Evolutionary conservation across 2,888 invertebrate species (phyloP).

Genomic region (Therioaphis trifolii): DNA sequence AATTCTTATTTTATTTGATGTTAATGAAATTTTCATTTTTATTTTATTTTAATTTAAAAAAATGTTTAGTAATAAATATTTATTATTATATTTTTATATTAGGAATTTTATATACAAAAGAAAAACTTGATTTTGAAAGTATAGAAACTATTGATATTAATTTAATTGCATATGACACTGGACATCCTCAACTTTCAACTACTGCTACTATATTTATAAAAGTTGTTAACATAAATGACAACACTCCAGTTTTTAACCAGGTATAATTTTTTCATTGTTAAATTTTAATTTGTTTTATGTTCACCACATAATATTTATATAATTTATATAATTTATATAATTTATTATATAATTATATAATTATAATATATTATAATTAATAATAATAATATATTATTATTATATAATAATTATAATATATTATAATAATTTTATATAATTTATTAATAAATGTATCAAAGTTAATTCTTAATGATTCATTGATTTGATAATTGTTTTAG

Average conservation of each 20-base stretch:
- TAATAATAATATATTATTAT: too few relatives aligned
- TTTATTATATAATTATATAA: too few relatives aligned
- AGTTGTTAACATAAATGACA: conserved; percentile 87
- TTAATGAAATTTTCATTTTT: background rate
- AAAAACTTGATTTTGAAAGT: conserved; percentile 86
- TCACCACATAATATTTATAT: background rate
- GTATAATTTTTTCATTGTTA: conserved; percentile 66
- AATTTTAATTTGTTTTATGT: background rate
- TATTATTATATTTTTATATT: conserved; percentile 57
- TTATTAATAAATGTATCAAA: background rate
- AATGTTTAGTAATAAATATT: background rate
- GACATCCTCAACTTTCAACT: conserved; percentile 84
- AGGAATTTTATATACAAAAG: conserved; percentile 80
- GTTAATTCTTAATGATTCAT: too few relatives aligned
- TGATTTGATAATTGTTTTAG: conserved; percentile 65
- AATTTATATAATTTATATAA: too few relatives aligned
- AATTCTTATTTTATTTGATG: background rate
- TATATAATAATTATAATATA: too few relatives aligned
- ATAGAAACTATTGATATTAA: conserved; percentile 81
- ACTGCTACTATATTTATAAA: conserved; percentile 82
- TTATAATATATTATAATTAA: too few relatives aligned
- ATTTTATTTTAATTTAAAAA: too few relatives aligned
- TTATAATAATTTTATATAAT: background rate
- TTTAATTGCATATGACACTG: conserved; percentile 85
- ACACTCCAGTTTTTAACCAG: conserved; percentile 81